phyloP scores from a whole-genome alignment of 2,888 invertebrate genomes.

The Hydriomena furcata region DNA sequence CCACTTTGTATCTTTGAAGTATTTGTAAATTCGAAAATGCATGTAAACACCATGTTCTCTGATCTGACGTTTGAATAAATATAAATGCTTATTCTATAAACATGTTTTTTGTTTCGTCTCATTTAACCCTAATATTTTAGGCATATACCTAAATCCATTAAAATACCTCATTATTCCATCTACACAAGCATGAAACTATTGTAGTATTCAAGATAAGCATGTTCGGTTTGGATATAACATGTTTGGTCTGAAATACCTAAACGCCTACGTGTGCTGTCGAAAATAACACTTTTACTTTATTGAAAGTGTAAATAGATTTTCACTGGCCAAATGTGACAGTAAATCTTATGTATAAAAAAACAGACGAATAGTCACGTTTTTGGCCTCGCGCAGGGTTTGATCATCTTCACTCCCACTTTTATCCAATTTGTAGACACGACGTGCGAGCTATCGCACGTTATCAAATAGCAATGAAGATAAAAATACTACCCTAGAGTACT shows the following conservation, averaged over 20 bases:
- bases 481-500: no score
- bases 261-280: neutral
- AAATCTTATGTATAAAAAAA: no score
- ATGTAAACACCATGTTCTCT: constrained; percentile 34
- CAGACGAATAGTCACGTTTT: no score
- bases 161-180: neutral
- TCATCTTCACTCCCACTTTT: no score
- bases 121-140: constrained; percentile 3
- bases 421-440: no score
- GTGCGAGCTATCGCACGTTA: no score
- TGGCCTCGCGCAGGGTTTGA: no score
- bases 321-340: no score
- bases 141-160: neutral
- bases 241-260: neutral
- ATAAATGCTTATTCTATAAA: constrained; percentile 41
- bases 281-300: neutral
- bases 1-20: constrained; percentile 21
- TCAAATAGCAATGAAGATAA: no score
- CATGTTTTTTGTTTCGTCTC: constrained; percentile 16
- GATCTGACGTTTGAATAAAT: constrained; percentile 39
- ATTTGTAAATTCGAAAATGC: constrained; percentile 25
- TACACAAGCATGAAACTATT: neutral
- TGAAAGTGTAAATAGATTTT: neutral
- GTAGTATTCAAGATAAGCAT: neutral
- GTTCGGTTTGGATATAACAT: constrained; percentile 4